These are phyloP conservation scores for Mandrillus leucophaeus DNA, from an alignment of 2,113 vertebrate species.

Conservation along the genomic window DNA sequence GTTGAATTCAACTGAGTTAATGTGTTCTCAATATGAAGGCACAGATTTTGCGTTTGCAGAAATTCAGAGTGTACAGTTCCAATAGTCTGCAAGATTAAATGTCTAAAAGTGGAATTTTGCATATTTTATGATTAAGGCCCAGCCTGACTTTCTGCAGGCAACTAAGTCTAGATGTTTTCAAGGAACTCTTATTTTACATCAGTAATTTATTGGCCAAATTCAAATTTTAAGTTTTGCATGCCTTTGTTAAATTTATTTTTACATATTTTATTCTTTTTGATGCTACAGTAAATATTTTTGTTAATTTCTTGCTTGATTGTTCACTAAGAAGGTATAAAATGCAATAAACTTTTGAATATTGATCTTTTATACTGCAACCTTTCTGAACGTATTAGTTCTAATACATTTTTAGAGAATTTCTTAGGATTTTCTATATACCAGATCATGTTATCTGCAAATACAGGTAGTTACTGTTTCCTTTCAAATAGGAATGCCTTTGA, in stretches of 20 bases:
- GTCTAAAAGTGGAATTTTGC: background rate
- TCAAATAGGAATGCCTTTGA: background rate
- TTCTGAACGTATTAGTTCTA: background rate
- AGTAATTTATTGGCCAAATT: background rate
- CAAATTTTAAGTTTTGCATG: background rate
- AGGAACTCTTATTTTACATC: background rate
- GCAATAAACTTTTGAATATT: background rate
- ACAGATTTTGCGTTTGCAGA: conserved; percentile 23
- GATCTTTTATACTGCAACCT: background rate
- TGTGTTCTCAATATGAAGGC: background rate
- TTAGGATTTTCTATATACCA: background rate
- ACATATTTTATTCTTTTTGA: background rate
- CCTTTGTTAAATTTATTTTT: background rate
- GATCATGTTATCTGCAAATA: background rate
- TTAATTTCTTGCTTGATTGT: background rate
- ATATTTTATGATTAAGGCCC: background rate
- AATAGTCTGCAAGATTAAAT: background rate
- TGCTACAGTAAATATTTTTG: background rate
- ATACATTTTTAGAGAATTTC: background rate
- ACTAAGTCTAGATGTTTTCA: background rate
- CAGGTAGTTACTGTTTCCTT: background rate
- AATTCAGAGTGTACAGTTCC: background rate
- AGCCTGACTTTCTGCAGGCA: background rate
- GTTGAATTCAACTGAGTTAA: background rate
- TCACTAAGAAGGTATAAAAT: background rate